phyloP scores from a whole-genome alignment of 2,888 invertebrate genomes.

The Latrodectus elegans region DNA sequence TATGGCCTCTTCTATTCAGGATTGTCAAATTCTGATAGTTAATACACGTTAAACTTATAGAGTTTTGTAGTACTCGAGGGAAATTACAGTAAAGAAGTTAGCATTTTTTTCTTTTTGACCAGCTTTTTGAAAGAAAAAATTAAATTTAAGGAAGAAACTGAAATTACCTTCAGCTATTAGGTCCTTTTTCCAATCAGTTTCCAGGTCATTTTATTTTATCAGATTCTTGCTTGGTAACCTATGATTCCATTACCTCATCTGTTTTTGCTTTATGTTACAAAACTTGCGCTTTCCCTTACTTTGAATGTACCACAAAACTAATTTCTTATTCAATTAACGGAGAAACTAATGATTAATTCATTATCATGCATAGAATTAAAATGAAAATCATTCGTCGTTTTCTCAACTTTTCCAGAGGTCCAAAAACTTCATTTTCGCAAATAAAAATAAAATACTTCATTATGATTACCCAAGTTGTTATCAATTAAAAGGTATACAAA shows the following conservation, averaged over 20 bases:
- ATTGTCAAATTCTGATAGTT: conserved; percentile 39
- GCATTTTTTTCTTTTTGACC: conserved; percentile 26
- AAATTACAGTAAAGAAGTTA: conserved; percentile 28
- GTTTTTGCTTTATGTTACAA: background rate
- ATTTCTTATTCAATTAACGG: conserved; percentile 24
- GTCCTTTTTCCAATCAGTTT: conserved; percentile 35
- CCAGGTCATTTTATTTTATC: conserved; percentile 21
- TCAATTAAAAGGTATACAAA: too few relatives aligned
- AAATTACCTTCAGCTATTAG: conserved; percentile 36
- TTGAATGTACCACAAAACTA: conserved; percentile 9
- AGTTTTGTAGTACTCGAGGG: conserved; percentile 23
- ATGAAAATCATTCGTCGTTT: background rate
- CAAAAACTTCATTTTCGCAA: too few relatives aligned
- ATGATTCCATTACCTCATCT: conserved; percentile 31
- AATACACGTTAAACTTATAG: conserved; percentile 38
- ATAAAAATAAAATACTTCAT: too few relatives aligned
- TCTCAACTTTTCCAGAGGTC: background rate
- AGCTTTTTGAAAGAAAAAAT: background rate
- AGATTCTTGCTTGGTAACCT: conserved; percentile 19
- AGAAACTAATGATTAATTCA: conserved; percentile 30
- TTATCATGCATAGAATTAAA: background rate
- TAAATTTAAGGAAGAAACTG: conserved; percentile 19
- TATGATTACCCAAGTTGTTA: too few relatives aligned
- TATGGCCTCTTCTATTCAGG: conserved; percentile 19
- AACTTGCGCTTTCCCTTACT: conserved; percentile 4